phyloP scores from a whole-genome alignment of 2,888 invertebrate species.

The Reticulitermes lucifugus region DNA sequence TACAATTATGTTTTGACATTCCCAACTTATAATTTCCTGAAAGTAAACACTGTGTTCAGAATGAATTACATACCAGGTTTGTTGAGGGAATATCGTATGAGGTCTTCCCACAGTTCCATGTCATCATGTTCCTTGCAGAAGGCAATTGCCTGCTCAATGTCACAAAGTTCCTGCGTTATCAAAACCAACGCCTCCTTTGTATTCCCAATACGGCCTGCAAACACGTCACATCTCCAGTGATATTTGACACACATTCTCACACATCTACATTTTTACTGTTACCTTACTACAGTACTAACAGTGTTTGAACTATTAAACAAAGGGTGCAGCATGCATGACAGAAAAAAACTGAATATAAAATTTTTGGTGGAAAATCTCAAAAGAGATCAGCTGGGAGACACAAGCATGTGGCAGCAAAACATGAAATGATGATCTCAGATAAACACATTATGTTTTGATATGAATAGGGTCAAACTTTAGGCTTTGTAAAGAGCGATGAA shows the following conservation, averaged over 20 bases:
- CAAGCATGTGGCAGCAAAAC: too few relatives aligned
- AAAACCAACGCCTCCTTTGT: constrained; percentile 90
- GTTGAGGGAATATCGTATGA: constrained; percentile 87
- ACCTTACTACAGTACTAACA: not conserved
- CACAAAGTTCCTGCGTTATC: constrained; percentile 85
- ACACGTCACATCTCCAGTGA: not conserved
- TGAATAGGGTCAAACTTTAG: too few relatives aligned
- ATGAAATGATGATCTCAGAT: too few relatives aligned
- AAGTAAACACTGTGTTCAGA: too few relatives aligned
- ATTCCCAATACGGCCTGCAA: constrained; percentile 84
- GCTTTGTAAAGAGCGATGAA: too few relatives aligned
- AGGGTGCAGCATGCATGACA: not conserved
- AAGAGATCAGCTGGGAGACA: too few relatives aligned
- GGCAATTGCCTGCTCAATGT: constrained; percentile 93
- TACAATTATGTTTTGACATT: too few relatives aligned
- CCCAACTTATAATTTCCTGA: too few relatives aligned
- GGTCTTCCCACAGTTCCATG: constrained; percentile 89
- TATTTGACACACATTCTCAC: not conserved
- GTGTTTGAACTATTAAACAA: not conserved
- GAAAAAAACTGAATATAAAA: not conserved
- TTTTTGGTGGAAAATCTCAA: too few relatives aligned
- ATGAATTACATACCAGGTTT: constrained; percentile 75
- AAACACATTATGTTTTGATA: too few relatives aligned
- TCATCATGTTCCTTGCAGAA: constrained; percentile 98
- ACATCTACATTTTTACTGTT: not conserved